phyloP scores from a whole-genome alignment of 1,140 invertebrate genomes.

The Bradysia coprophila region DNA sequence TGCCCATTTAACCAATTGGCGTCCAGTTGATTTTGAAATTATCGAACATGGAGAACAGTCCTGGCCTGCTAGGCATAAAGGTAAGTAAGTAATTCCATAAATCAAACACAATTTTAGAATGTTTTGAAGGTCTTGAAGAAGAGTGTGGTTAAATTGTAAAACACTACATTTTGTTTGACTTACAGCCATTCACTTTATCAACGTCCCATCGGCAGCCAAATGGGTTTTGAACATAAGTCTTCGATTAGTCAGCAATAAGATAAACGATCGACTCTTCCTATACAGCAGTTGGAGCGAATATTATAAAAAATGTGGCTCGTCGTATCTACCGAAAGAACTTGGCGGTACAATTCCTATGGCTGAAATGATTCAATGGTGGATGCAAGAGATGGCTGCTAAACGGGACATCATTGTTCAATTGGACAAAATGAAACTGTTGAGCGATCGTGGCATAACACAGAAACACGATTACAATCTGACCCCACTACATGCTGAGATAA shows the following conservation, averaged over 20 bases:
- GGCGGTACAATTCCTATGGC: constrained; percentile 53
- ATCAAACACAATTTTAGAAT: no score
- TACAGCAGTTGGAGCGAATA: constrained; percentile 42
- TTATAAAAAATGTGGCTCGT: constrained; percentile 35
- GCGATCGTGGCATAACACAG: constrained; percentile 30
- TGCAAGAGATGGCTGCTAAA: constrained; percentile 36
- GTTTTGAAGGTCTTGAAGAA: no score
- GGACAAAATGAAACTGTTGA: constrained; percentile 47
- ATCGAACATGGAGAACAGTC: constrained; percentile 61
- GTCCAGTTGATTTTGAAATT: constrained; percentile 42
- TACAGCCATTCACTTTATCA: constrained; percentile 50
- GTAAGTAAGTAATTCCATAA: no score
- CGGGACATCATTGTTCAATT: constrained; percentile 39
- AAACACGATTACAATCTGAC: constrained; percentile 25
- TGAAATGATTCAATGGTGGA: constrained; percentile 58
- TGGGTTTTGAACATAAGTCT: constrained; percentile 52
- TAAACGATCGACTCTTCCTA: constrained; percentile 40
- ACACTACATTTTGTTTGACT: no score
- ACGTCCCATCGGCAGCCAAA: constrained; percentile 43
- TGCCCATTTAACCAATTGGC: constrained; percentile 42
- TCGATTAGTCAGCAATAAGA: constrained; percentile 45
- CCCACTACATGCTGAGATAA: constrained; percentile 16
- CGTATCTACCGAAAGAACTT: constrained; percentile 54
- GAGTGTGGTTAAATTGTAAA: no score
- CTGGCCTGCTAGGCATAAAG: constrained; percentile 55